Conservation (phyloP, 2,888 invertebrate species). For the Fragum sueziense region DNA sequence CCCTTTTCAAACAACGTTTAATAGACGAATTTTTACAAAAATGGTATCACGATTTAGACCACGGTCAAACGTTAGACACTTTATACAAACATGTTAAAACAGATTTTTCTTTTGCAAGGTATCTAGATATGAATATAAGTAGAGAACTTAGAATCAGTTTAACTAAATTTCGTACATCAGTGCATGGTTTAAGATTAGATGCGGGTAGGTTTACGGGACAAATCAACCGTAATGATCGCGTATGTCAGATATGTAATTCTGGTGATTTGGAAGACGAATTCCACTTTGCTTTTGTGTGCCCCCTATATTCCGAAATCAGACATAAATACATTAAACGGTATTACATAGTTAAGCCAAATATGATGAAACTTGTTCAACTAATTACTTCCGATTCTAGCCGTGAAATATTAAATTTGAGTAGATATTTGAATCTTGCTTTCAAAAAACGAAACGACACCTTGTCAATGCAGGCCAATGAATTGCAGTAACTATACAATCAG, state of each 20-base stretch:
- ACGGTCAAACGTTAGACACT: too few relatives aligned
- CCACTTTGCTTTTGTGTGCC: background rate
- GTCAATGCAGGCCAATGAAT: too few relatives aligned
- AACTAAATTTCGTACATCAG: background rate
- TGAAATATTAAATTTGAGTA: background rate
- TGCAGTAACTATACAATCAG: too few relatives aligned
- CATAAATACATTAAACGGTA: background rate
- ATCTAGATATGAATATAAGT: background rate
- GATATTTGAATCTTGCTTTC: background rate
- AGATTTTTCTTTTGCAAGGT: background rate
- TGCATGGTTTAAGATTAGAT: background rate
- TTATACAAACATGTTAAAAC: background rate
- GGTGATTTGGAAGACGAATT: conserved; percentile 1
- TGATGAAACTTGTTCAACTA: background rate
- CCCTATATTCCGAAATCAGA: background rate
- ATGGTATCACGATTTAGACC: too few relatives aligned
- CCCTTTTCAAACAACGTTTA: background rate
- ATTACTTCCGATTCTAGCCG: background rate
- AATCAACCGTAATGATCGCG: background rate
- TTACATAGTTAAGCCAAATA: background rate
- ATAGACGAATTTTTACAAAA: background rate
- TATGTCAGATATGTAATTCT: background rate
- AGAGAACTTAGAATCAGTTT: background rate
- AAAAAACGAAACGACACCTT: background rate
- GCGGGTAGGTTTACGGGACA: background rate